Percentiles rank a stretch among this genome's conserved stretches.
Evolutionary conservation across 2,888 invertebrate genomes (phyloP).

Genomic region (Pogonocherus hispidulus): DNA sequence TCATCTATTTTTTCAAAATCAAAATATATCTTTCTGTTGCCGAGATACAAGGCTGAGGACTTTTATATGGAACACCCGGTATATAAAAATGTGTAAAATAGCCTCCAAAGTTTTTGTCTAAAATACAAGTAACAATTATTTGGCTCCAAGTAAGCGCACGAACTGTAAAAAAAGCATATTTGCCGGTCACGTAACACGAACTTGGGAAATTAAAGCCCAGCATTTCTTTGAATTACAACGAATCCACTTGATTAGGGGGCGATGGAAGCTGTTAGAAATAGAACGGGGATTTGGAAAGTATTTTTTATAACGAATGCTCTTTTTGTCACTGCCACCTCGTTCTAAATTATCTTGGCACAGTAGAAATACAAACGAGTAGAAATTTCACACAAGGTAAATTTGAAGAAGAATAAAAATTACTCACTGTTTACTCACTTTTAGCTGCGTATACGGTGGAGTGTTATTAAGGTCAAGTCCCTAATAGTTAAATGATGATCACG

Average conservation of each 20-base stretch:
- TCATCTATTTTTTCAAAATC: too few species aligned
- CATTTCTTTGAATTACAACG: slow-evolving; percentile 20
- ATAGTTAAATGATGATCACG: background rate
- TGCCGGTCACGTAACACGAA: slow-evolving; percentile 28
- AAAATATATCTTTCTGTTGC: too few species aligned
- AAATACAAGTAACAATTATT: too few species aligned
- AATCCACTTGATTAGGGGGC: slow-evolving; percentile 20
- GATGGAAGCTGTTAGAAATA: slow-evolving; percentile 12
- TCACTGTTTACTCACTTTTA: slow-evolving; percentile 13
- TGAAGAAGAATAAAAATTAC: slow-evolving; percentile 25
- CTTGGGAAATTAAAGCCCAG: slow-evolving; percentile 11
- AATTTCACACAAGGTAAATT: slow-evolving; percentile 22
- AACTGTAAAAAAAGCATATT: background rate
- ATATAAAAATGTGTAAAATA: too few species aligned
- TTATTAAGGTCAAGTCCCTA: background rate
- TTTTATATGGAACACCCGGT: too few species aligned
- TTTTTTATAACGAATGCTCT: slow-evolving; percentile 22
- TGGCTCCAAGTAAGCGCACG: too few species aligned
- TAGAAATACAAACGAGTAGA: slow-evolving; percentile 20
- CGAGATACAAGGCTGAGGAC: too few species aligned
- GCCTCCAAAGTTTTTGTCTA: too few species aligned
- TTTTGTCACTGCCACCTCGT: background rate
- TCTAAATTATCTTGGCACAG: slow-evolving; percentile 10
- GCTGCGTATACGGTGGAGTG: background rate
- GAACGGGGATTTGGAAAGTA: slow-evolving; percentile 18